A percentile compares a stretch with the other conserved stretches of the same genome.
phyloP scores from a whole-genome alignment of 2,113 vertebrate species.

The Ciconia maguari region DNA sequence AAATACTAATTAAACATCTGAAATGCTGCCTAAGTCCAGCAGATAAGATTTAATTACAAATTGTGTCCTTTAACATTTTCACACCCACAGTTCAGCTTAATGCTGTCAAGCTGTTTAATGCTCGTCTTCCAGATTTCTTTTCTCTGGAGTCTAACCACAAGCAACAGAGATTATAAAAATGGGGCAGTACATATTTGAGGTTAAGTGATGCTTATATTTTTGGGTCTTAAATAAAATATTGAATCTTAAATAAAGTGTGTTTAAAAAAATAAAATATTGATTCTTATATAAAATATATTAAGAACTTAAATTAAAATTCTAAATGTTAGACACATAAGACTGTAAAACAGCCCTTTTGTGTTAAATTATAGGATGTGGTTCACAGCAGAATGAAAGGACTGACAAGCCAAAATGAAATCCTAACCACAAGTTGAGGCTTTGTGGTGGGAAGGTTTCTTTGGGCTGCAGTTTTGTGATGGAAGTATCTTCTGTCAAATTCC shows the following conservation, averaged over 20 bases:
- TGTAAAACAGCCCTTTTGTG: not conserved
- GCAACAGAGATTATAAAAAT: not conserved
- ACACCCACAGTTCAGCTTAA: not conserved
- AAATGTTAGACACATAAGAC: not conserved
- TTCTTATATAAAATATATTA: not conserved
- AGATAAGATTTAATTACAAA: not conserved
- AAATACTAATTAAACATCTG: not conserved
- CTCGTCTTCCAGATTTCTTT: not conserved
- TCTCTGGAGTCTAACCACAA: not conserved
- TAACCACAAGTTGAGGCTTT: not conserved
- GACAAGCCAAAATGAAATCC: not conserved
- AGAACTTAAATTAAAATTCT: not conserved
- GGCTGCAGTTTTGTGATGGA: not conserved
- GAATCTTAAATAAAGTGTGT: not conserved
- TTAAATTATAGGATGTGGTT: not conserved
- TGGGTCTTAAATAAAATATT: not conserved
- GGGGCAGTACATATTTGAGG: not conserved
- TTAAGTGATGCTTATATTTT: not conserved
- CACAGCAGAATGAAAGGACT: not conserved
- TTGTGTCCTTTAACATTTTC: not conserved
- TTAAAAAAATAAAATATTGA: not conserved
- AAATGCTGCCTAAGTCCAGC: not conserved
- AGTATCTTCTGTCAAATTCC: not conserved
- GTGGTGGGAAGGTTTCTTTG: not conserved
- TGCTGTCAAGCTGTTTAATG: not conserved